phyloP scores from a whole-genome alignment of 2,797 vertebrate genomes.

The Octomys mimax region DNA sequence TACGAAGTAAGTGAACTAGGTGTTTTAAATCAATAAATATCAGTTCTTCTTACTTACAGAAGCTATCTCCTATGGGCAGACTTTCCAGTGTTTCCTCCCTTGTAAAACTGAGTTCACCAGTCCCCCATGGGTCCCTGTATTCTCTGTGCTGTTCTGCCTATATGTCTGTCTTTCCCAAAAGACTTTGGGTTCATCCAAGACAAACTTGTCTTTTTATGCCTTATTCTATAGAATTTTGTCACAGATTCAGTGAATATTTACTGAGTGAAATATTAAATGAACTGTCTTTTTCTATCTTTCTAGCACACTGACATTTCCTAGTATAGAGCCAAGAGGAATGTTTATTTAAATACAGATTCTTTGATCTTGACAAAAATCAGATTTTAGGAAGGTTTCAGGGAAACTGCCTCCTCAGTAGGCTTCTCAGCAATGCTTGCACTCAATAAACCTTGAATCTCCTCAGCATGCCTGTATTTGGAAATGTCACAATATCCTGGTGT shows the following conservation, averaged over 20 bases:
- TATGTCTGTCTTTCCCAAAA: background rate
- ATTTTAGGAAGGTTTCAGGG: background rate
- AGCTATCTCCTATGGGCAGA: background rate
- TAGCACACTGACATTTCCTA: constrained; percentile 2
- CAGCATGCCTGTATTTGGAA: background rate
- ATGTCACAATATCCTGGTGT: background rate
- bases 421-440: constrained; percentile 4
- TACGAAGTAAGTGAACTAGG: background rate
- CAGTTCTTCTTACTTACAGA: constrained; percentile 31
- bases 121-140: background rate
- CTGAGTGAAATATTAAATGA: constrained; percentile 24
- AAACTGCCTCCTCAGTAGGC: background rate
- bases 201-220: constrained; percentile 29
- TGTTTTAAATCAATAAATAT: background rate
- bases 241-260: background rate
- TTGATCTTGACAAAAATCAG: constrained; percentile 29
- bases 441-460: background rate
- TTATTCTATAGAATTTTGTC: background rate
- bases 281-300: background rate
- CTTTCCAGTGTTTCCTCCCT: background rate
- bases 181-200: background rate
- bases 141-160: background rate
- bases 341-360: constrained; percentile 27
- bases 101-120: background rate
- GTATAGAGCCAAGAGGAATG: background rate